Evolutionary conservation across 1,140 invertebrate species (phyloP).

Genomic region (Battus philenor): DNA sequence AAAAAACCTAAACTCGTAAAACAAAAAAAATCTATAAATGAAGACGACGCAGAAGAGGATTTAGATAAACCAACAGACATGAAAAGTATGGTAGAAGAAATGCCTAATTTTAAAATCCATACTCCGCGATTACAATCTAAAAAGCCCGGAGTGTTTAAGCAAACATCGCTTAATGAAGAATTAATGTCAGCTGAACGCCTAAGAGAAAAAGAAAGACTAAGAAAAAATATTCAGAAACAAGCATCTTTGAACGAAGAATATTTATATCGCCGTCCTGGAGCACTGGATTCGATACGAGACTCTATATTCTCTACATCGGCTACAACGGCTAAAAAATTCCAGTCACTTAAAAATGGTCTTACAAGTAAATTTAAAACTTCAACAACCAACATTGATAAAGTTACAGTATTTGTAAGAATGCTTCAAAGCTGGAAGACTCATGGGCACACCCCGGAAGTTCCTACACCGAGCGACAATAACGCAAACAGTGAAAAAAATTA

Average conservation of each 20-base stretch:
- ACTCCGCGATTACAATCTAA: constrained; percentile 65
- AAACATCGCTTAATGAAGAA: constrained; percentile 92
- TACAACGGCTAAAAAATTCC: constrained; percentile 85
- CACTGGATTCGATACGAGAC: constrained; percentile 84
- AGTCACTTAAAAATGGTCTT: constrained; percentile 89
- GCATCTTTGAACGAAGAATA: constrained; percentile 92
- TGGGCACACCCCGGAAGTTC: constrained; percentile 69
- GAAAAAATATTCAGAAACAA: constrained; percentile 91
- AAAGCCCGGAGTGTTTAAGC: constrained; percentile 84
- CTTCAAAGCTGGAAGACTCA: constrained; percentile 84
- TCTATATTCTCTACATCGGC: constrained; percentile 84
- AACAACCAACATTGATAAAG: constrained; percentile 87
- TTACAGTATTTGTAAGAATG: constrained; percentile 85
- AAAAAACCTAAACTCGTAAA: constrained; percentile 84
- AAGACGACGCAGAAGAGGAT: constrained; percentile 81
- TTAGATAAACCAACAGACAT: constrained; percentile 81
- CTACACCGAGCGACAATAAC: constrained; percentile 64
- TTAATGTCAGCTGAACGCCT: constrained; percentile 89
- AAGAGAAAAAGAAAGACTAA: constrained; percentile 88
- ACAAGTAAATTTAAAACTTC: constrained; percentile 88
- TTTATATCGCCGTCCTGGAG: constrained; percentile 82
- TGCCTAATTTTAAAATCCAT: constrained; percentile 78
- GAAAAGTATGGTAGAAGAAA: constrained; percentile 77
- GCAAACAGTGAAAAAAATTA: constrained; percentile 48
- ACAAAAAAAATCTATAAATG: constrained; percentile 86